Base-by-base conservation (phyloP, 2,888 invertebrate species). In the Meliscaeva auricollis region DNA sequence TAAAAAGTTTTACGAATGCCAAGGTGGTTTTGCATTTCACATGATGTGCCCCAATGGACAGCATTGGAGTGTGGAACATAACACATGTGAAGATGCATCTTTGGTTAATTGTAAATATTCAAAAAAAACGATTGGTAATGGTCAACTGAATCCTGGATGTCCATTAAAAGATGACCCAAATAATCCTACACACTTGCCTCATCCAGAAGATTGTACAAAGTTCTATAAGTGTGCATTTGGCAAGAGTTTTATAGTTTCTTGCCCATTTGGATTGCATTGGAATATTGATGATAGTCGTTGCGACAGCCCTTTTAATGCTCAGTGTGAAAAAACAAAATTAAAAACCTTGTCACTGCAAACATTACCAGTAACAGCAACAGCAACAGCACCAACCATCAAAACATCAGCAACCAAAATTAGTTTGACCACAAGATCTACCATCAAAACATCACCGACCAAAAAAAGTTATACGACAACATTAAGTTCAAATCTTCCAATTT, bases 1-100 rank as follows among this genome's bases (percentile, higher is more conserved):
- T 11, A 32, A 3, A 2, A 46, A 48, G 9, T 78, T 64, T 44
- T 64, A 56, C 11, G 22, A 48, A 20, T 83, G 78, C n/a, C 9
- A 48, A 3, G 52, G 48, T 5, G 82, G 82, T 8, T 32, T 38
- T 48, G 72, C 77, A 9, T 44, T 35, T 54, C 17, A 35, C 2
- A 50, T 77, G 41, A 6, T 1, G 11, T 77, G 77, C 9, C 44
- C 68, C 0, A 35, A 17, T 13, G 56, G 52, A 11, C 15, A 54
- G 26, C 68, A 83, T 22, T 83, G 76, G 76, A 83, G 68, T 62
- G 56, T 69, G 11, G 69, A 62, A 50, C 48, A 26, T 48, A n/a
- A 56, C 9, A 50, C 15, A 0, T 83, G 82, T 30, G 54, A 32
- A 8, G 11, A 58, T 9, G 13, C 52, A 6, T 13, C 2, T 6